phyloP scores from a whole-genome alignment of 1,140 invertebrate genomes.

The Galleria mellonella region DNA sequence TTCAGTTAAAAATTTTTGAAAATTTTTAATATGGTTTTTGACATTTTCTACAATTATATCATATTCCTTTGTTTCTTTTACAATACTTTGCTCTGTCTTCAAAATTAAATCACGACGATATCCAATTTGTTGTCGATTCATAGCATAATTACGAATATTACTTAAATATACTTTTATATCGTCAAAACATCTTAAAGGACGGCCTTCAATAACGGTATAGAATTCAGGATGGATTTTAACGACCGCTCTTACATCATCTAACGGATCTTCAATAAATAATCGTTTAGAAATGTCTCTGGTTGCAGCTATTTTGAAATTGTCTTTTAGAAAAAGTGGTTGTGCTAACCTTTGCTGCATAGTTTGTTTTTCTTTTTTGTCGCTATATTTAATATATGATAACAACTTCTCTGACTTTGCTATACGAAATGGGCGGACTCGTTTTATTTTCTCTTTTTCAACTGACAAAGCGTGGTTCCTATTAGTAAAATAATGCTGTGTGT shows the following conservation, averaged over 20 bases:
- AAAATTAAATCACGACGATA: constrained; percentile 77
- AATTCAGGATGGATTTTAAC: constrained; percentile 79
- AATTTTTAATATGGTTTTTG: constrained; percentile 73
- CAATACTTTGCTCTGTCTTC: constrained; percentile 76
- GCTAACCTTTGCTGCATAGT: constrained; percentile 27
- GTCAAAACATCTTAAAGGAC: constrained; percentile 73
- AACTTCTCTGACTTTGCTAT: constrained; percentile 55
- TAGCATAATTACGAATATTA: constrained; percentile 74
- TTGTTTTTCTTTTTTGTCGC: constrained; percentile 53
- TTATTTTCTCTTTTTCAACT: constrained; percentile 15
- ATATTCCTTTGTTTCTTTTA: constrained; percentile 72
- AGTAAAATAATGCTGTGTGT: constrained; percentile 60
- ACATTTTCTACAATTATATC: constrained; percentile 73
- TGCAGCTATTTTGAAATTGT: constrained; percentile 50
- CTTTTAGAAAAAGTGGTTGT: constrained; percentile 52
- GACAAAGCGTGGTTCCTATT: constrained; percentile 48
- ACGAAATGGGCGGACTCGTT: constrained; percentile 32
- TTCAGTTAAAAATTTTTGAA: constrained; percentile 78
- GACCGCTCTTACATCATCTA: constrained; percentile 65
- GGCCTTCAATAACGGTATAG: constrained; percentile 77
- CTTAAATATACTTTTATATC: constrained; percentile 75
- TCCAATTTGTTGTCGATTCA: constrained; percentile 75
- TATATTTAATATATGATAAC: constrained; percentile 65
- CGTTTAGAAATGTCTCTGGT: constrained; percentile 60
- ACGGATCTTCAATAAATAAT: constrained; percentile 53